Evolutionary conservation across 2,888 invertebrate genomes (phyloP).

Genomic region (Drosophila neoperkinsi): DNA sequence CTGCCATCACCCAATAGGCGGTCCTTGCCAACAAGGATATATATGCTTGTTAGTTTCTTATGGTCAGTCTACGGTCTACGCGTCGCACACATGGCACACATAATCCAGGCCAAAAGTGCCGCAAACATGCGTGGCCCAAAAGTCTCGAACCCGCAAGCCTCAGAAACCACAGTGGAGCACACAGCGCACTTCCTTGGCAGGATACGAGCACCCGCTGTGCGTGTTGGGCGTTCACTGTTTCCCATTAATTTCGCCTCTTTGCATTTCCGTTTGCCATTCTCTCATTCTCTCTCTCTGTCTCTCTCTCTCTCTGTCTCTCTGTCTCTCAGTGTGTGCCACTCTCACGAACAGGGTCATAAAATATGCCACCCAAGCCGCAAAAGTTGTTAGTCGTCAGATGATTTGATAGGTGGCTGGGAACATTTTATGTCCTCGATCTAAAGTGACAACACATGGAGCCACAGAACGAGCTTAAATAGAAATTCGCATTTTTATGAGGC

Average conservation of each 20-base stretch:
- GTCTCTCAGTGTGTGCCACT: neutral
- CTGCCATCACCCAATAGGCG: conserved; percentile 44
- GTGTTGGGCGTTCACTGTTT: neutral
- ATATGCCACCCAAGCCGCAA: conserved; percentile 60
- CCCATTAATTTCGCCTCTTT: conserved; percentile 44
- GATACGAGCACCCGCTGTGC: conserved; percentile 26
- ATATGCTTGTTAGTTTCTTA: conserved; percentile 33
- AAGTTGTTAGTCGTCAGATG: conserved; percentile 48
- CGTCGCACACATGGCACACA: neutral
- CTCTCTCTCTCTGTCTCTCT: neutral
- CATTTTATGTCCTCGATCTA: conserved; percentile 41
- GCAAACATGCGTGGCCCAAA: conserved; percentile 35
- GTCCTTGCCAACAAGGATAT: conserved; percentile 26
- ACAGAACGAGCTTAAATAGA: conserved; percentile 23
- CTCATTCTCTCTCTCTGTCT: neutral
- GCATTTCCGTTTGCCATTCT: conserved; percentile 23
- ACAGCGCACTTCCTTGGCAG: conserved; percentile 27
- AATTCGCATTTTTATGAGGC: conserved; percentile 38
- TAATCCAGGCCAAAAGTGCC: conserved; percentile 29
- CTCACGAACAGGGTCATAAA: conserved; percentile 52
- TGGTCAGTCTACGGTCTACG: conserved; percentile 17
- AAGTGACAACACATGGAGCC: conserved; percentile 31
- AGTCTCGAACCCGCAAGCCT: conserved; percentile 7
- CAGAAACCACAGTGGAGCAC: conserved; percentile 6
- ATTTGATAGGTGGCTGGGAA: conserved; percentile 25